Evolutionary conservation across 2,113 vertebrate species (phyloP), one percentile per base, ranked within the genome.

Genomic region (Circaetus cinerascens): DNA sequence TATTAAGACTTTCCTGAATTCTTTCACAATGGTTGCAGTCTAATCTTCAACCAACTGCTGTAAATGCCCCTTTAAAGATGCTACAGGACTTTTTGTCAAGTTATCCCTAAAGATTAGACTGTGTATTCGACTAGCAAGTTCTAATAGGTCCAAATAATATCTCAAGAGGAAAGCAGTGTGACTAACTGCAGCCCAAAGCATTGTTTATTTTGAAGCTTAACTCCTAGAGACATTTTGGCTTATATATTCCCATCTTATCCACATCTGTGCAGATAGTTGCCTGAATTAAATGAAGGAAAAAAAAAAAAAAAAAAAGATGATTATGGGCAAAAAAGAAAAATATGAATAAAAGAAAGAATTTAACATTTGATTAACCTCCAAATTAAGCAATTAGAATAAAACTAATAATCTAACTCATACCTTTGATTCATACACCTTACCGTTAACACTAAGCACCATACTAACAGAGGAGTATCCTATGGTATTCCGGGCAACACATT

Each of bases 391-490:
- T 63, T 46, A 60, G 22, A 62, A 62, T 23, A 77, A 72, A 91
- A 59, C 9, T 15, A 63, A 71, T n/a, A 26, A 51, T 38, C 21
- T 63, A 59, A 53, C 21, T 71, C 32, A 43, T 26, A 36, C 15
- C 41, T 66, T 53, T 26, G 8, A 82, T 36, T 36, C 19, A 23
- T 50, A 60, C 7, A 50, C 59, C 98, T 98, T 98, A 99, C 99
- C 99, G 7, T 98, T 99, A 38, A 99, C 99, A 7, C 98, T 99
- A 12, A 99, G 98, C 95, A 99, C 99, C 99, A 99, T 99, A 87
- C 99, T 99, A 48, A 98, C 99, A 0, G 99, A 98, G 40, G 99
- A 99, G 93, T 99, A 99, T 40, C 99, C 99, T 9, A 99, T 99
- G 19, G 99, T 99, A 95, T 99, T 99, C 79, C 99, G 98, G 59